phyloP scores from a whole-genome alignment of 2,888 invertebrate genomes.

The Junonia oenone region DNA sequence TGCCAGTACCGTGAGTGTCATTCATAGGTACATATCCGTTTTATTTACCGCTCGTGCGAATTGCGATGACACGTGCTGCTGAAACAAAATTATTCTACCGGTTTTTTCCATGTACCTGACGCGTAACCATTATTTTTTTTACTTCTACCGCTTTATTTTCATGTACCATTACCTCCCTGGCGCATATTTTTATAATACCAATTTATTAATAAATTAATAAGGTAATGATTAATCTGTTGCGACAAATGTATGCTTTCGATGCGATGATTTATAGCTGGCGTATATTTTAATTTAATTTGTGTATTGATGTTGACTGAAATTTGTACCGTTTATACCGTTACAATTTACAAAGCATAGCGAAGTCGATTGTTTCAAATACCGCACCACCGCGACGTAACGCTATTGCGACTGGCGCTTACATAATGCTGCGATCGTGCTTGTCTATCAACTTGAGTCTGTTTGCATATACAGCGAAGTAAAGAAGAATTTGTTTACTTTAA shows the following conservation, averaged over 20 bases:
- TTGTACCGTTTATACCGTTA: background rate
- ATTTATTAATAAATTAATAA: no score
- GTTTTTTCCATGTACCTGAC: background rate
- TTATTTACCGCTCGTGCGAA: constrained; percentile 49
- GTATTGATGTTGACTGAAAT: background rate
- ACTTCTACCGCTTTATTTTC: background rate
- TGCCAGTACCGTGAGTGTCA: constrained; percentile 92
- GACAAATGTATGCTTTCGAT: background rate
- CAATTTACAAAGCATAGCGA: constrained; percentile 6
- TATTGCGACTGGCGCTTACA: constrained; percentile 14
- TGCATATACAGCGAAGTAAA: constrained; percentile 2
- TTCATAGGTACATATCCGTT: constrained; percentile 73
- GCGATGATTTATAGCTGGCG: background rate
- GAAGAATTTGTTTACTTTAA: background rate
- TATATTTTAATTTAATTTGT: background rate
- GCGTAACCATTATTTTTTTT: no score
- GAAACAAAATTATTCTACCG: background rate
- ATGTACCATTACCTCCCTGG: no score
- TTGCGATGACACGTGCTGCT: constrained; percentile 3
- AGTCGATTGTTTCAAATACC: constrained; percentile 14
- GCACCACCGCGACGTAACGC: constrained; percentile 10
- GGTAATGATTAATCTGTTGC: no score
- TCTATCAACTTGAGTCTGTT: background rate
- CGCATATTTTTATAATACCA: no score
- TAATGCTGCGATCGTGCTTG: constrained; percentile 9